These are phyloP conservation scores for Myripristis murdjan DNA, from an alignment of 2,797 vertebrate species.

Conservation along the genomic window DNA sequence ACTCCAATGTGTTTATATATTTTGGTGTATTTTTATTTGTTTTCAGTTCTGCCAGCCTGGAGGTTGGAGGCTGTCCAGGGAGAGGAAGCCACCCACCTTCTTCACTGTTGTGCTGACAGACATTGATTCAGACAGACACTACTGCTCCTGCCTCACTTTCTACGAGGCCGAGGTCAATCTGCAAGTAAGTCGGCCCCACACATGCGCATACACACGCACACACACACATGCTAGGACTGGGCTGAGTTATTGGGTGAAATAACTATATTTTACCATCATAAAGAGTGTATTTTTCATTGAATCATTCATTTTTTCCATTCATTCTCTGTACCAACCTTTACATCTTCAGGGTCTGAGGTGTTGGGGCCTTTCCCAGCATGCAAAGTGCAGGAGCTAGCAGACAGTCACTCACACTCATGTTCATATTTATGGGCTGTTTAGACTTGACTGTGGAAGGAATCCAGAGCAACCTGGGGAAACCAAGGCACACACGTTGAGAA, in stretches of 20 bases:
- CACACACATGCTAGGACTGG: neutral
- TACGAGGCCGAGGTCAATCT: slow-evolving; percentile 97
- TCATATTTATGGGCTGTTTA: neutral
- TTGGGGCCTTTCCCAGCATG: neutral
- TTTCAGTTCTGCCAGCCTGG: slow-evolving; percentile 97
- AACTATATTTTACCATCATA: too few relatives aligned
- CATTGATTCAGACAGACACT: slow-evolving; percentile 97
- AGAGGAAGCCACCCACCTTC: slow-evolving; percentile 94
- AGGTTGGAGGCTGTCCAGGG: slow-evolving; percentile 95
- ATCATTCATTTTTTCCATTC: neutral
- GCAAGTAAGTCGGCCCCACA: slow-evolving; percentile 86
- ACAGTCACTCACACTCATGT: neutral
- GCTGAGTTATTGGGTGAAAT: too few relatives aligned
- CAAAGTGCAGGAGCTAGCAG: too few relatives aligned
- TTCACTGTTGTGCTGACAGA: slow-evolving; percentile 98
- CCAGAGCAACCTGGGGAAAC: neutral
- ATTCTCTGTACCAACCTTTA: too few relatives aligned
- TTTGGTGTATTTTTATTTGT: slow-evolving; percentile 34
- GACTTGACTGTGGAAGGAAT: neutral
- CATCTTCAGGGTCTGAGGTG: too few relatives aligned
- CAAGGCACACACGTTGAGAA: neutral
- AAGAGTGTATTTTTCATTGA: neutral
- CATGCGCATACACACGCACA: neutral
- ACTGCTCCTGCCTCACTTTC: slow-evolving; percentile 98
- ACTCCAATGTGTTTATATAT: neutral